These are phyloP conservation scores for Thyatira batis DNA, from an alignment of 2,888 invertebrate species.

Conservation along the genomic window DNA sequence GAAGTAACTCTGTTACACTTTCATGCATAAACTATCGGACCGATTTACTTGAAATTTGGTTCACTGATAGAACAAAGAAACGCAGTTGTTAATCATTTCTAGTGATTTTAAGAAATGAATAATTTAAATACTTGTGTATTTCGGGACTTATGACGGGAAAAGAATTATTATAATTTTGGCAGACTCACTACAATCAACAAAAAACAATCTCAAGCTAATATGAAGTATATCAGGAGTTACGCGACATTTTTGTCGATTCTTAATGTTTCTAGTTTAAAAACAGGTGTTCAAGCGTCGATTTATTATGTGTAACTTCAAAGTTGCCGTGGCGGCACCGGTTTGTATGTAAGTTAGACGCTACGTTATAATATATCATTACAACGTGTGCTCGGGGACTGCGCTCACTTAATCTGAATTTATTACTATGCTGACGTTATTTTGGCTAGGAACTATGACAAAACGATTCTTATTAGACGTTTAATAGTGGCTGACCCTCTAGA, in stretches of 20 bases:
- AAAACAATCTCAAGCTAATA: neutral
- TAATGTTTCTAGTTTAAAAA: neutral
- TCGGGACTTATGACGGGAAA: no score
- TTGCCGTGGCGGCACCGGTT: slow-evolving; percentile 7
- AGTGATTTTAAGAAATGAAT: no score
- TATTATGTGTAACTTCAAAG: slow-evolving; percentile 7
- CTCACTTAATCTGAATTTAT: slow-evolving; percentile 31
- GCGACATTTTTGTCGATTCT: neutral
- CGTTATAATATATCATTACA: slow-evolving; percentile 29
- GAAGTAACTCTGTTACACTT: no score
- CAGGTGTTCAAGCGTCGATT: slow-evolving; percentile 1
- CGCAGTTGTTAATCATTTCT: no score
- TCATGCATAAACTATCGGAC: no score
- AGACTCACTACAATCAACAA: no score
- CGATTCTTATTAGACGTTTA: slow-evolving; percentile 15
- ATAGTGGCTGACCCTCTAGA: no score
- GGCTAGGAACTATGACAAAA: slow-evolving; percentile 12
- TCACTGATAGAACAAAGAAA: no score
- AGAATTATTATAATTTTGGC: no score
- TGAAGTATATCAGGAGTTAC: no score
- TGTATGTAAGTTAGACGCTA: slow-evolving; percentile 20
- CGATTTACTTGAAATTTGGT: no score
- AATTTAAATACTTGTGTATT: no score
- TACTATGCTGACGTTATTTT: slow-evolving; percentile 15
- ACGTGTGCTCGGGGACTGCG: slow-evolving; percentile 14